A percentile compares a stretch with the other conserved stretches of the same genome.
phyloP scores from a whole-genome alignment of 92 coral and sea anemone species.

The Pocillopora meandrina region DNA sequence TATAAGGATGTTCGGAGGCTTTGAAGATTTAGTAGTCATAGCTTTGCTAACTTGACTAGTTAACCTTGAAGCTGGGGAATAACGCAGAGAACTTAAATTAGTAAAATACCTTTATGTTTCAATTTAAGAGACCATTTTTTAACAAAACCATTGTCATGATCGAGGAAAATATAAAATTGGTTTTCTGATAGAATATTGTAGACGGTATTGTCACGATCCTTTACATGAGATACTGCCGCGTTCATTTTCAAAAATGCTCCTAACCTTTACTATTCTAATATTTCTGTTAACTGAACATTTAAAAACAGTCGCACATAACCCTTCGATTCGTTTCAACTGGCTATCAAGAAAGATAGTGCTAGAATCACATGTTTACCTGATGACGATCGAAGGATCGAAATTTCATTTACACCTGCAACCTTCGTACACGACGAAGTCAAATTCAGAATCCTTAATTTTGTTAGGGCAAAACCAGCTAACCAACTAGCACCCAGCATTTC shows the following conservation, averaged over 20 bases:
- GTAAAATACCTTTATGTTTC: background rate
- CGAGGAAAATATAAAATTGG: no score
- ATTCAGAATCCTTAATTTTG: slow-evolving; percentile 15
- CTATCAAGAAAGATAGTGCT: no score
- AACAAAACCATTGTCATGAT: no score
- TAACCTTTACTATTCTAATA: no score
- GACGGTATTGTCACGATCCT: no score
- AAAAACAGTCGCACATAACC: no score
- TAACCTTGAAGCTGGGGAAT: background rate
- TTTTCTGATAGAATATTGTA: no score
- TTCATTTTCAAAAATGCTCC: no score
- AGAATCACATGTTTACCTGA: background rate
- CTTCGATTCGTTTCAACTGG: no score
- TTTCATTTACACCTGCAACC: background rate
- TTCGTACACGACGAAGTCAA: slow-evolving; percentile 7
- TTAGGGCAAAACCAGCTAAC: slow-evolving; percentile 56
- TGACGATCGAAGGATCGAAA: background rate
- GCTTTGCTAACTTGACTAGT: background rate
- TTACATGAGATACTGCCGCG: no score
- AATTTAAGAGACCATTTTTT: no score
- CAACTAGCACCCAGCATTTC: slow-evolving; percentile 52
- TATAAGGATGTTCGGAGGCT: slow-evolving; percentile 89
- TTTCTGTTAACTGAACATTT: no score
- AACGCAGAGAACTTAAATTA: background rate
- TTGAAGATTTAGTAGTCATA: slow-evolving; percentile 13